Percentiles rank a stretch among this genome's conserved stretches.
Evolutionary conservation across 2,888 invertebrate species (phyloP).

Genomic region (Rhogogaster chlorosoma): DNA sequence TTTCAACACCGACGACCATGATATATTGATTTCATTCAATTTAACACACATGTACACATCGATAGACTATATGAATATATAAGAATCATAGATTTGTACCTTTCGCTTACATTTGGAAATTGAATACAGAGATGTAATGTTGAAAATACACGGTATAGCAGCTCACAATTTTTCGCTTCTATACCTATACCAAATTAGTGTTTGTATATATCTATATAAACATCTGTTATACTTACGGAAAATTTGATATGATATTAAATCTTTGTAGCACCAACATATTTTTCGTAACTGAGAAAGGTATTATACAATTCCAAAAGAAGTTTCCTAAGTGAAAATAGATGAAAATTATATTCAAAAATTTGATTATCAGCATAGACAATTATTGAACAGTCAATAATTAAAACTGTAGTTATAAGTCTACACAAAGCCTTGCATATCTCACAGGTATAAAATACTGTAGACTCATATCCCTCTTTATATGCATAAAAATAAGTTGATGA

Average conservation of each 20-base stretch:
- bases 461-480: not conserved
- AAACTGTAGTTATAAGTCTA: not conserved
- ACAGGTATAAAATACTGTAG: not conserved
- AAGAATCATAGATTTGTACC: constrained; percentile 44
- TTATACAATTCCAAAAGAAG: not conserved
- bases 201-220: constrained; percentile 3
- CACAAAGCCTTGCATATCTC: not conserved
- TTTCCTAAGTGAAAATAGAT: not conserved
- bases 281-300: not conserved
- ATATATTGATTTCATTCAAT: not conserved
- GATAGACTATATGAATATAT: constrained; percentile 22
- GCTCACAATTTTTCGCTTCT: not conserved
- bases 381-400: constrained; percentile 2
- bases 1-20: not conserved
- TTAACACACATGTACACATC: constrained; percentile 9
- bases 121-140: constrained; percentile 23
- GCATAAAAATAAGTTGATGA: not conserved
- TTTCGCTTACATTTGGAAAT: constrained; percentile 29
- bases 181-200: not conserved
- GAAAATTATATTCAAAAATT: constrained; percentile 2
- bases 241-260: constrained; percentile 40
- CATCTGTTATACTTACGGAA: constrained; percentile 25
- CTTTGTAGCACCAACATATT: constrained; percentile 45
- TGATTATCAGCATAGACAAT: constrained; percentile 2
- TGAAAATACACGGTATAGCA: constrained; percentile 33